Evolutionary conservation across 2,888 invertebrate species (phyloP).

Genomic region (Bedellia somnulentella): DNA sequence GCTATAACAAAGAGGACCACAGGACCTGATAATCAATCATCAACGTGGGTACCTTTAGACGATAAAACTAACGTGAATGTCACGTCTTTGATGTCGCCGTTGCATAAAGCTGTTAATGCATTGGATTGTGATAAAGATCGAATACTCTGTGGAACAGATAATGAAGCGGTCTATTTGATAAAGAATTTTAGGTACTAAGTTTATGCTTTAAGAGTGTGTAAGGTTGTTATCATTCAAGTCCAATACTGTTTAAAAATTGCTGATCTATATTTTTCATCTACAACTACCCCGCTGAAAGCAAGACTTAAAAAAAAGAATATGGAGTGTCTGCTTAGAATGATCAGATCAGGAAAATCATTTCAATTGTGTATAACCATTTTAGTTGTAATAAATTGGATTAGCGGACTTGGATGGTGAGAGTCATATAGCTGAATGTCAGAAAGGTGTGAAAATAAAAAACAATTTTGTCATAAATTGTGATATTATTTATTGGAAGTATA

Average conservation of each 20-base stretch:
- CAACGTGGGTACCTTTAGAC: conserved; percentile 71
- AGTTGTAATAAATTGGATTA: too few species aligned
- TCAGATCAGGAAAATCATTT: too few species aligned
- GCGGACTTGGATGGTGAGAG: too few species aligned
- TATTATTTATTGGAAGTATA: conserved; percentile 31
- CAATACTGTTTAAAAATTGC: background rate
- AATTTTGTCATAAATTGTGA: conserved; percentile 15
- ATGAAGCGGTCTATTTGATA: conserved; percentile 84
- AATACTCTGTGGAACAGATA: conserved; percentile 82
- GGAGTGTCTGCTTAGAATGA: too few species aligned
- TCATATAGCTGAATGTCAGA: too few species aligned
- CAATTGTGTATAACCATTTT: too few species aligned
- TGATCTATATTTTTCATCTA: too few species aligned
- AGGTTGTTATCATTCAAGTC: background rate
- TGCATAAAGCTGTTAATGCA: conserved; percentile 80
- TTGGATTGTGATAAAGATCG: conserved; percentile 76
- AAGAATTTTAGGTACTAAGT: conserved; percentile 60
- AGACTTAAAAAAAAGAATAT: too few species aligned
- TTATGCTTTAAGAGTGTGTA: conserved; percentile 1
- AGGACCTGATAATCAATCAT: conserved; percentile 32
- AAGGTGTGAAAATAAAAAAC: conserved; percentile 31
- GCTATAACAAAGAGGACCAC: conserved; percentile 36
- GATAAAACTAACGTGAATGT: conserved; percentile 71
- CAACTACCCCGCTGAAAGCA: too few species aligned
- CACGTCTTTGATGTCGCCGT: conserved; percentile 70